Evolutionary conservation across 2,113 vertebrate genomes (phyloP), one percentile per base, ranked within the genome.

Genomic region (Hemichromis elongatus): DNA sequence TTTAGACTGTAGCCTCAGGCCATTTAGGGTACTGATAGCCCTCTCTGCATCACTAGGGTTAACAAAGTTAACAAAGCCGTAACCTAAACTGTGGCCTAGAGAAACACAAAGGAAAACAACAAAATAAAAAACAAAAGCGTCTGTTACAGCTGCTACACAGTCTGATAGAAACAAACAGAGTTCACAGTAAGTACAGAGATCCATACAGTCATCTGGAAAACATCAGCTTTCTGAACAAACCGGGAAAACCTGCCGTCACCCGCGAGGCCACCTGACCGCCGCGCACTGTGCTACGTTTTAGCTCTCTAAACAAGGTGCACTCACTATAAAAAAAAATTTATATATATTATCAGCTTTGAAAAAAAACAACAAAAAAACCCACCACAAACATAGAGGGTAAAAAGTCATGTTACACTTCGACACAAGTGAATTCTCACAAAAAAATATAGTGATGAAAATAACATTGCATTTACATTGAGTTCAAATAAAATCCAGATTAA

Each of bases 1-100:
- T 97, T 99, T 99, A 95, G 98, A 99, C 96, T 99, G 99, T 92
- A 99, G 98, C 93, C 99, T 97, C 96, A 99, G 96, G 95, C 99
- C 99, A 86, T 99, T 99, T 96, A 99, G 97, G 50, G 98, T 99
- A 97, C 97, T 99, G 96, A 99, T 99, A 90, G 99, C 98, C 97
- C 98, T 98, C 96, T 99, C 99, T 77, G 99, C 99, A 92, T 99
- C 99, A 97, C 95, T 99, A 92, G 98, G 97, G 92, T 97, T 99
- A 95, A 99, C 97, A 37, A 99, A 99, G 97, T 99, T 99, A 97
- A 99, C 98, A 92, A 99, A 99, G 93, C 99, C 99, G 11, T 99
- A 99, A 95, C 99, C 99, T 97, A 99, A 97, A 97, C 98, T 99
- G 97, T 99, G 97, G 89, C 97, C 97, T 98, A 94, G 87, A 93